Percentiles rank a stretch among this genome's conserved stretches.
Conservation (phyloP, 2,797 vertebrate species). For the Sparidentex hasta region DNA sequence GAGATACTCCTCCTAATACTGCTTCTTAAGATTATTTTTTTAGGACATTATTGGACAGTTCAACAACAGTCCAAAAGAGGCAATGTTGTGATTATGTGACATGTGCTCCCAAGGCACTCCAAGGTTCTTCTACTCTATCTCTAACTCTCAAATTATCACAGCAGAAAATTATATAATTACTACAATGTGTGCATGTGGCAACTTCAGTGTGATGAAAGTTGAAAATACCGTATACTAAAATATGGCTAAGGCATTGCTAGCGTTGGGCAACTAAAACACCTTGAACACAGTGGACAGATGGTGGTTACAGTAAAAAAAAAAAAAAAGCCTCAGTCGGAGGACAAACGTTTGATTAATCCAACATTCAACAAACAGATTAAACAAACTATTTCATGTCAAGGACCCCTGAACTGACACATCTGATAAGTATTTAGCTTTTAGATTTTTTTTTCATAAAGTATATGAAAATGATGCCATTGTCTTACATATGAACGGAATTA, state of each 20-base stretch:
- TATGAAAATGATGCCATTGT: too few species aligned
- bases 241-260: background rate
- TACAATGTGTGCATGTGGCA: background rate
- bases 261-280: background rate
- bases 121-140: background rate
- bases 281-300: too few species aligned
- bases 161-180: background rate
- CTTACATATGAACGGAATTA: too few species aligned
- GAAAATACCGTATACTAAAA: background rate
- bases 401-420: too few species aligned
- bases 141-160: background rate
- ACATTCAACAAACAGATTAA: too few species aligned
- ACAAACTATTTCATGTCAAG: too few species aligned
- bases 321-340: too few species aligned
- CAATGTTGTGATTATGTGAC: background rate
- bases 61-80: background rate
- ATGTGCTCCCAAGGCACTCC: too few species aligned
- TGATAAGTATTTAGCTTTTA: too few species aligned
- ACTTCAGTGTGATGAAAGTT: background rate
- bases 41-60: background rate
- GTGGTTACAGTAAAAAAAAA: too few species aligned
- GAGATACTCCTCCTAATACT: background rate
- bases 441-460: too few species aligned
- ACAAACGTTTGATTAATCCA: too few species aligned
- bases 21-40: background rate